Conservation (phyloP, 1,140 invertebrate genomes). For the Brachionus rubens region DNA sequence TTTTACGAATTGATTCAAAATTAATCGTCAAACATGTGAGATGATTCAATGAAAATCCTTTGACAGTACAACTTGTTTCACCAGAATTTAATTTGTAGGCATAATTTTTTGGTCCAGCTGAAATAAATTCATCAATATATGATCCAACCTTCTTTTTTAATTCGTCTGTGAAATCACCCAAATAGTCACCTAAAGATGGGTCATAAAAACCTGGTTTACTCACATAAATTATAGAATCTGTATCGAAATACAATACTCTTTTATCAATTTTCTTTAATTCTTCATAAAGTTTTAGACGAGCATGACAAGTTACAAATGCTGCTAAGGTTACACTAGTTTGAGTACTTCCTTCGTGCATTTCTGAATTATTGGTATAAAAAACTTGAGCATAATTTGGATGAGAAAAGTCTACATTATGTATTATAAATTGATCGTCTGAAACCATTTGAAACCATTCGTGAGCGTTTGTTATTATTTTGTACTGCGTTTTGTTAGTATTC, state of each 20-base stretch:
- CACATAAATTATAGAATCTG: conserved; percentile 55
- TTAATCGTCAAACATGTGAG: too few relatives aligned
- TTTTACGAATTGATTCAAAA: too few relatives aligned
- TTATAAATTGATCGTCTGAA: conserved; percentile 47
- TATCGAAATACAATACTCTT: conserved; percentile 58
- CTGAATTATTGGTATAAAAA: conserved; percentile 15
- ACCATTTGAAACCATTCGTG: conserved; percentile 52
- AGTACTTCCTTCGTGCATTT: background rate
- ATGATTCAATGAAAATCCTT: too few relatives aligned
- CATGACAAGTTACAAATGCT: conserved; percentile 57
- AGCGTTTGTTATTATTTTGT: conserved; percentile 50
- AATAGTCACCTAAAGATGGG: conserved; percentile 49
- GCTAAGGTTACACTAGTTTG: conserved; percentile 56
- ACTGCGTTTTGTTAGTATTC: conserved; percentile 50
- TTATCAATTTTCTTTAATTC: conserved; percentile 53
- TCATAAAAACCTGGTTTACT: conserved; percentile 46
- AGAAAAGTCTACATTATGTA: conserved; percentile 48
- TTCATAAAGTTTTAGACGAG: conserved; percentile 56
- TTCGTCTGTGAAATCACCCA: conserved; percentile 55
- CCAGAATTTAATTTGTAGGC: too few relatives aligned
- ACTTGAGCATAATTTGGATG: conserved; percentile 47
- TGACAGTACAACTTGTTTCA: too few relatives aligned
- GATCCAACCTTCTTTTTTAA: too few relatives aligned
- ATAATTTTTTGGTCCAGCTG: too few relatives aligned
- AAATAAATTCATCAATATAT: too few relatives aligned